A percentile compares a stretch with the other conserved stretches of the same genome.
Conservation (phyloP, 2,113 vertebrate genomes). For the Dissostichus mawsoni region DNA sequence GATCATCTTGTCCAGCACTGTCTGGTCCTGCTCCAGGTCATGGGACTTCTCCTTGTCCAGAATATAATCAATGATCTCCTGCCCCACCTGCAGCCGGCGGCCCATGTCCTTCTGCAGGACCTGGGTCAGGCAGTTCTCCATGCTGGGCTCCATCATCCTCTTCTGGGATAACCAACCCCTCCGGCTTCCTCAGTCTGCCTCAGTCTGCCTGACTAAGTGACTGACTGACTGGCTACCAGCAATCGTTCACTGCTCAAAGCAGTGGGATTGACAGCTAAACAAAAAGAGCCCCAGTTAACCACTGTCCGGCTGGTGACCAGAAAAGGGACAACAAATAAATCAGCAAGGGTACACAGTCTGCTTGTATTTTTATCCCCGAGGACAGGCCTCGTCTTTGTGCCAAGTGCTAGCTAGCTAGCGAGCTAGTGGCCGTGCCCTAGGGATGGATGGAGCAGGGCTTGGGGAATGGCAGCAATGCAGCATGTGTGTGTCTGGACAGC, state of each 20-base stretch:
- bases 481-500: slow-evolving; percentile 95
- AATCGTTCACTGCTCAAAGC: slow-evolving; percentile 41
- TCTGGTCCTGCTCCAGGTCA: slow-evolving; percentile 97
- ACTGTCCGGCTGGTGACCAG: slow-evolving; percentile 69
- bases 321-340: slow-evolving; percentile 58
- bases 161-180: background rate
- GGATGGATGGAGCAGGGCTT: slow-evolving; percentile 85
- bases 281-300: slow-evolving; percentile 65
- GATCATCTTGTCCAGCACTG: slow-evolving; percentile 96
- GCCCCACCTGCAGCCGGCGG: slow-evolving; percentile 94
- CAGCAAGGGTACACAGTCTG: slow-evolving; percentile 40
- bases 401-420: slow-evolving; percentile 80
- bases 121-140: slow-evolving; percentile 94
- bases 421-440: slow-evolving; percentile 85
- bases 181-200: slow-evolving; percentile 45
- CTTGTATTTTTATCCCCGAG: slow-evolving; percentile 68
- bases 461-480: slow-evolving; percentile 97
- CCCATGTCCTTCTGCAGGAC: slow-evolving; percentile 98
- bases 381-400: slow-evolving; percentile 80
- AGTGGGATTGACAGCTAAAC: slow-evolving; percentile 52
- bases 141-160: slow-evolving; percentile 92
- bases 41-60: slow-evolving; percentile 93
- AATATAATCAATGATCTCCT: slow-evolving; percentile 96
- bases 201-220: slow-evolving; percentile 10
- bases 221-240: slow-evolving; percentile 7